Base-by-base conservation (phyloP, 2,113 vertebrate species). In the Ammospiza nelsoni region DNA sequence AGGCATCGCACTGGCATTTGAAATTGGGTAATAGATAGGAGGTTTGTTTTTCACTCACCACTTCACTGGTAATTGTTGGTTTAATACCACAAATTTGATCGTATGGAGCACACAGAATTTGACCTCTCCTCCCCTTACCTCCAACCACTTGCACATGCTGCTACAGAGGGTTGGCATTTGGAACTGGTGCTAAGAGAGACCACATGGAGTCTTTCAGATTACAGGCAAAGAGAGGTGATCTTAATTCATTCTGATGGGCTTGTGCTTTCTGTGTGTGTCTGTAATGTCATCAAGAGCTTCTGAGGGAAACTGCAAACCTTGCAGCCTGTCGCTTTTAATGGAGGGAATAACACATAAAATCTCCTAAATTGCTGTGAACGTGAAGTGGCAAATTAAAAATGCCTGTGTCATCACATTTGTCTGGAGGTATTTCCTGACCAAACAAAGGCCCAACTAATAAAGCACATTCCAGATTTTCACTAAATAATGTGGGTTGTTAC, bases 351-450 rank as follows among this genome's bases (percentile, higher is more conserved):
- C 69, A 58, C 68, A 39, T 61, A 93, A 95, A 97, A 89, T 92
- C 95, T 83, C 76, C 84, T 95, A 94, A 96, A 97, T 96, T 94
- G 87, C 90, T 94, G 21, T 77, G 89, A 97, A 96, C 0, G 54
- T 83, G 89, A 95, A 97, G 72, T 87, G 92, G 92, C 87, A 95
- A 96, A 96, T 97, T 94, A 96, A 95, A 97, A 96, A 96, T 92
- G 88, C 66, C 77, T 94, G 92, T 95, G 94, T 96, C 92, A 96
- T 96, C 91, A 95, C 94, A 96, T 95, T 95, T 96, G 86, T 95
- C 94, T 90, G 77, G 89, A 96, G 92, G 78, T 95, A 94, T 95
- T 97, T 97, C 94, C 95, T 97, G 92, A 73, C 80, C 88, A 92
- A 95, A 95, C 74, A 91, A 93, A 95, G 87, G 74, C 83, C 81